Percentiles rank a stretch among this genome's conserved stretches.
Conservation (phyloP, 2,797 vertebrate species). For the Falco berigora region DNA sequence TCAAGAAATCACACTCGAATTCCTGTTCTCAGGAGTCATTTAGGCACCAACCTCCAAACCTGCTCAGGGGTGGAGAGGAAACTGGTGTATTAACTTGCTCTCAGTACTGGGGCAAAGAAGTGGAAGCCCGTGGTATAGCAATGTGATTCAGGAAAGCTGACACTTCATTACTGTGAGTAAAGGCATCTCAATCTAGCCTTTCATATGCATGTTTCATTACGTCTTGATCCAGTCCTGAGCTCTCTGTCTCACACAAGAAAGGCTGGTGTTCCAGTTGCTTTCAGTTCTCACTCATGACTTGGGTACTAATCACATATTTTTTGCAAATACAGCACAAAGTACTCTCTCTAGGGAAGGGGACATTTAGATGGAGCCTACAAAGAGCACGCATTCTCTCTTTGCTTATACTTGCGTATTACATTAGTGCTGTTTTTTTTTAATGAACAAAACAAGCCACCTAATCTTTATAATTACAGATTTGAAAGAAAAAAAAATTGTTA, state of each 20-base stretch:
- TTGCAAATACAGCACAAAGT: neutral
- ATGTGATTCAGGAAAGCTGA: neutral
- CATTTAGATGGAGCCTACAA: neutral
- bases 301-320: neutral
- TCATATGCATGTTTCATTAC: neutral
- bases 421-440: neutral
- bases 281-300: neutral
- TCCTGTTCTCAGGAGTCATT: neutral
- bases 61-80: neutral
- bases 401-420: neutral
- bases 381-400: neutral
- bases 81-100: neutral
- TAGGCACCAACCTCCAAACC: neutral
- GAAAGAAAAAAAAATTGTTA: neutral
- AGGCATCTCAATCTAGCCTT: neutral
- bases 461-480: slow-evolving; percentile 14
- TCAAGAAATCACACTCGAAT: neutral
- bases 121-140: neutral
- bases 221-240: neutral
- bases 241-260: neutral
- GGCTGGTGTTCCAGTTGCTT: neutral
- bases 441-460: neutral
- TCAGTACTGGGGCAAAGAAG: neutral
- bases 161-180: neutral
- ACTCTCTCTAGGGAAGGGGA: neutral